phyloP scores from a whole-genome alignment of 2,113 vertebrate species.

The Podiceps cristatus region DNA sequence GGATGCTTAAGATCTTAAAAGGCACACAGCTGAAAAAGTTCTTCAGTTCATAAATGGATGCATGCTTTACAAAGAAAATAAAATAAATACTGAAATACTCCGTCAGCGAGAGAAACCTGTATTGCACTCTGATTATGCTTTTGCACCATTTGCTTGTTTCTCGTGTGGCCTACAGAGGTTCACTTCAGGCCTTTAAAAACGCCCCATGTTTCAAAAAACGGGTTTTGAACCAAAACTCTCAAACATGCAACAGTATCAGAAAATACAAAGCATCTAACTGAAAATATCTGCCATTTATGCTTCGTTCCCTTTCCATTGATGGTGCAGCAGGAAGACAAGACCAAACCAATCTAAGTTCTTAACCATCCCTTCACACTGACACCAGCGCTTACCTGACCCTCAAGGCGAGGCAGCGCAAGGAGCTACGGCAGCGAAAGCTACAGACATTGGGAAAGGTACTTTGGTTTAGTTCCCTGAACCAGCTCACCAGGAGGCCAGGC shows the following conservation, averaged over 20 bases:
- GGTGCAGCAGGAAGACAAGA: not conserved
- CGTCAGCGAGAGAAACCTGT: not conserved
- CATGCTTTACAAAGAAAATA: not conserved
- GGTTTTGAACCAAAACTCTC: not conserved
- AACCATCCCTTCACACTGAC: not conserved
- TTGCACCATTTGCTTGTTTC: not conserved
- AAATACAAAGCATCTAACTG: not conserved
- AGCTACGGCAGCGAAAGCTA: not conserved
- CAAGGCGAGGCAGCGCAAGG: rapidly evolving
- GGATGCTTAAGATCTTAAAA: not conserved
- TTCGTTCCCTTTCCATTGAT: rapidly evolving
- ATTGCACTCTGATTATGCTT: not conserved
- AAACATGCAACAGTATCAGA: not conserved
- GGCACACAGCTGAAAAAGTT: not conserved
- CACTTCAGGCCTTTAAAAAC: not conserved
- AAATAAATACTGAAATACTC: not conserved
- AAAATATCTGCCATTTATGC: not conserved
- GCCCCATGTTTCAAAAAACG: not conserved
- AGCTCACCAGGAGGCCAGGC: not conserved
- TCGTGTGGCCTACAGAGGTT: not conserved
- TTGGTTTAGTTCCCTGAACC: not conserved
- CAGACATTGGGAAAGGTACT: rapidly evolving
- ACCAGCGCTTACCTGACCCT: rapidly evolving
- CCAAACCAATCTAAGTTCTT: not conserved
- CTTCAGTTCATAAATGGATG: not conserved